phyloP scores from a whole-genome alignment of 1,140 invertebrate species.

The Physella acuta region DNA sequence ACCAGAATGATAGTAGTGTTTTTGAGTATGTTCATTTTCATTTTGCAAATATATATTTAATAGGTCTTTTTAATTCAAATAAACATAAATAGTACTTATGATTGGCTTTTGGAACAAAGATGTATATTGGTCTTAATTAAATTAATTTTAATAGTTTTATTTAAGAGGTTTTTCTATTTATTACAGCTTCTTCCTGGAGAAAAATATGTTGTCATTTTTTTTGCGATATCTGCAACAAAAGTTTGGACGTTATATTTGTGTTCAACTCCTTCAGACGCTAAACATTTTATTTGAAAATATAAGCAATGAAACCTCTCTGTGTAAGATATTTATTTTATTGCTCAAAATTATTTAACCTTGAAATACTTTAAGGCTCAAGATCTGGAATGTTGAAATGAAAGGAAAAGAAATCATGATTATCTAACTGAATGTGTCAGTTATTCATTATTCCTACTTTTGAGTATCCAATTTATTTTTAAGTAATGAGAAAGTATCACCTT shows the following conservation, averaged over 20 bases:
- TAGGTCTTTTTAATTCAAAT: too few relatives aligned
- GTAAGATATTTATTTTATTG: too few relatives aligned
- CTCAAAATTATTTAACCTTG: too few relatives aligned
- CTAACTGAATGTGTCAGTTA: too few relatives aligned
- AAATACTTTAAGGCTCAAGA: too few relatives aligned
- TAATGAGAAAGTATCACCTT: too few relatives aligned
- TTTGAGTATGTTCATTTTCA: conserved; percentile 83
- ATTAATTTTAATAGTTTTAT: neutral
- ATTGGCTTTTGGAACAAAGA: too few relatives aligned
- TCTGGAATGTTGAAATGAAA: too few relatives aligned
- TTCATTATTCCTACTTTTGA: too few relatives aligned
- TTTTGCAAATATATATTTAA: neutral
- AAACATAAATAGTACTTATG: too few relatives aligned
- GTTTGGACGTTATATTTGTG: conserved; percentile 95
- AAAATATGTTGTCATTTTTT: conserved; percentile 99
- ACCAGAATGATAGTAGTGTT: conserved; percentile 98
- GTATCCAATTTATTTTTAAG: too few relatives aligned
- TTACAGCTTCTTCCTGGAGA: conserved; percentile 95
- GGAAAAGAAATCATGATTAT: too few relatives aligned
- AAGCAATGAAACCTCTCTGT: conserved; percentile 95
- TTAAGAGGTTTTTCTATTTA: conserved; percentile 20
- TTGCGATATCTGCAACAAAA: conserved; percentile 95
- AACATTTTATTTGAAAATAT: conserved; percentile 99
- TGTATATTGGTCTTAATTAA: neutral
- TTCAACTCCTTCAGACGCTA: conserved; percentile 94